Conservation (phyloP, 2,113 vertebrate genomes). For the Ciconia maguari region DNA sequence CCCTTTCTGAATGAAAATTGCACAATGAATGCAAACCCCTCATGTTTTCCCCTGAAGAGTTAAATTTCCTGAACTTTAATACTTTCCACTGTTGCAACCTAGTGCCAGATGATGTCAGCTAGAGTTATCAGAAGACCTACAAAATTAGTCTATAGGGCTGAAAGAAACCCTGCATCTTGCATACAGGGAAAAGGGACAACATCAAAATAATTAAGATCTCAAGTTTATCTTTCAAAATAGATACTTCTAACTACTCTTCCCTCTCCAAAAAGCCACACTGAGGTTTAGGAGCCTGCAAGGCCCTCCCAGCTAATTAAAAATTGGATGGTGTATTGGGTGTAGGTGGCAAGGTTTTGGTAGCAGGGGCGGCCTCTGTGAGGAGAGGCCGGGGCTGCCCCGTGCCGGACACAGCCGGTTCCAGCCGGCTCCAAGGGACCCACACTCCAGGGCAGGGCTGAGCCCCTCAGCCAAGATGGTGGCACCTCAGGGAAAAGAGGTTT, state of each 20-base stretch:
- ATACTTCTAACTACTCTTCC: not conserved
- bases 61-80: not conserved
- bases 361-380: not conserved
- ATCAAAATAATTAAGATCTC: not conserved
- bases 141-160: not conserved
- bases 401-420: not conserved
- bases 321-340: no score
- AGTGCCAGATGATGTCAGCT: not conserved
- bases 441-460: fast-evolving
- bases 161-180: not conserved
- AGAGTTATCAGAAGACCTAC: not conserved
- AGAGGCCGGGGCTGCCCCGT: not conserved
- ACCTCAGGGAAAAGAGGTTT: fast-evolving
- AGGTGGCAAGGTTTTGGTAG: not conserved
- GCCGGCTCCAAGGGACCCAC: not conserved
- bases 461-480: fast-evolving
- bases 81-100: not conserved
- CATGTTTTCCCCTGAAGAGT: not conserved
- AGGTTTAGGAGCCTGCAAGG: not conserved
- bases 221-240: not conserved
- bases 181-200: not conserved
- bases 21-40: not conserved
- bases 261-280: not conserved
- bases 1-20: not conserved
- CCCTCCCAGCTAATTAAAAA: not conserved